Evolutionary conservation across 1,140 invertebrate species (phyloP).

Genomic region (Brachionus angularis): DNA sequence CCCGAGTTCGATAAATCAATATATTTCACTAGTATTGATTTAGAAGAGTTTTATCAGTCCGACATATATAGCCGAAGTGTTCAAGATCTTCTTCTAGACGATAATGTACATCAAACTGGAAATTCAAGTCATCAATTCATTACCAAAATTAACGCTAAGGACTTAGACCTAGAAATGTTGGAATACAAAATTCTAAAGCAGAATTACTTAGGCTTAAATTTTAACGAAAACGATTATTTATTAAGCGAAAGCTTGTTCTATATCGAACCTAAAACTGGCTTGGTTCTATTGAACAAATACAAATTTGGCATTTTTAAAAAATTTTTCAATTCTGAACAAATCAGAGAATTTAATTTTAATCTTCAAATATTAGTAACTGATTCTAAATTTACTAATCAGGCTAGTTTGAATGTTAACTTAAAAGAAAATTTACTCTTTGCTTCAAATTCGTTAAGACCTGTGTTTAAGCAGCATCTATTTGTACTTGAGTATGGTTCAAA

Average conservation of each 20-base stretch:
- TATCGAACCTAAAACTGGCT: background rate
- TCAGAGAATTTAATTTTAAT: no score
- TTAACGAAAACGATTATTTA: background rate
- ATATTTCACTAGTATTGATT: slow-evolving; percentile 9
- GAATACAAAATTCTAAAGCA: background rate
- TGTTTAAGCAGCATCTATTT: background rate
- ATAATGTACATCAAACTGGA: background rate
- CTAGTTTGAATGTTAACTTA: no score
- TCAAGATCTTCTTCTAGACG: background rate
- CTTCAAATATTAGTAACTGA: no score
- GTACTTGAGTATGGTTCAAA: background rate
- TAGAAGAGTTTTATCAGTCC: background rate
- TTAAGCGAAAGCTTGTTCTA: slow-evolving; percentile 11
- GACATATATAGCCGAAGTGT: background rate
- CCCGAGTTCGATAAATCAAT: slow-evolving; percentile 8
- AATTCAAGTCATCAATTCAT: slow-evolving; percentile 32
- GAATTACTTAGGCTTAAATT: background rate
- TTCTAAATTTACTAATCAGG: no score
- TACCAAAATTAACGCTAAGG: background rate
- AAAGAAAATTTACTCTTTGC: no score
- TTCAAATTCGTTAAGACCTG: no score
- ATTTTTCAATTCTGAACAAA: slow-evolving; percentile 10
- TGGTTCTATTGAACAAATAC: background rate
- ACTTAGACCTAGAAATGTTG: background rate
- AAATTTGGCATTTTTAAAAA: slow-evolving; percentile 1